Percentiles rank a stretch among this genome's conserved stretches.
These are phyloP conservation scores for Anthopleura sola DNA, from an alignment of 64 coral and sea anemone genomes.

Conservation along the genomic window DNA sequence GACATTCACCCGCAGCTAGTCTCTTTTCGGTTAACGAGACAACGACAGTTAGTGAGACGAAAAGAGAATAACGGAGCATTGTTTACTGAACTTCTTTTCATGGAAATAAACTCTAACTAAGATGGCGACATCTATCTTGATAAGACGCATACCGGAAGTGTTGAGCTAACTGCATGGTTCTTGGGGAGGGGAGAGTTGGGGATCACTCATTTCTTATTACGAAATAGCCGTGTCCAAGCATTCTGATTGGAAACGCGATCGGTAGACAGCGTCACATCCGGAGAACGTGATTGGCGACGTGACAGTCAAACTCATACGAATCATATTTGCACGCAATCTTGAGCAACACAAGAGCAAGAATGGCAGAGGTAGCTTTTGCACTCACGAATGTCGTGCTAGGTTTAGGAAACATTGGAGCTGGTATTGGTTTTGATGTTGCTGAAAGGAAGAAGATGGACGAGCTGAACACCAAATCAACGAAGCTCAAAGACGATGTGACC, in stretches of 20 bases:
- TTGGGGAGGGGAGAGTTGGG: neutral
- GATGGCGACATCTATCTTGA: neutral
- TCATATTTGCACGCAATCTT: too few relatives aligned
- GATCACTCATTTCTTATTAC: too few relatives aligned
- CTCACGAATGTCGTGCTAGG: constrained; percentile 17
- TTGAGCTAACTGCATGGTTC: too few relatives aligned
- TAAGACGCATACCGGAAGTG: neutral
- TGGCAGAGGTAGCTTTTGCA: constrained; percentile 32
- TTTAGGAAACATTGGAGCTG: constrained; percentile 32
- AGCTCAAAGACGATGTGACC: constrained; percentile 31
- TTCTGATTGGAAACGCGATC: too few relatives aligned
- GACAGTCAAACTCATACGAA: too few relatives aligned
- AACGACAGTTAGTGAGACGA: neutral
- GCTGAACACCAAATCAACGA: constrained; percentile 4
- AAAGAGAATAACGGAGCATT: constrained; percentile 5
- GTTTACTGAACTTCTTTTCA: neutral
- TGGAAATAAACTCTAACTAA: neutral
- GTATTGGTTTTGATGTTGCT: constrained; percentile 50
- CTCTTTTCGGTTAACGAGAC: too few relatives aligned
- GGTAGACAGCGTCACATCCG: too few relatives aligned
- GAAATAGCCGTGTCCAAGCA: too few relatives aligned
- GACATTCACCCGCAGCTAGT: constrained; percentile 7
- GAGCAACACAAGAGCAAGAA: constrained; percentile 14
- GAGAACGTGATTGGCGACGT: too few relatives aligned
- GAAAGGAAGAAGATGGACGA: constrained; percentile 44